Evolutionary conservation across 2,888 invertebrate species (phyloP).

Genomic region (Yponomeuta evonymella): DNA sequence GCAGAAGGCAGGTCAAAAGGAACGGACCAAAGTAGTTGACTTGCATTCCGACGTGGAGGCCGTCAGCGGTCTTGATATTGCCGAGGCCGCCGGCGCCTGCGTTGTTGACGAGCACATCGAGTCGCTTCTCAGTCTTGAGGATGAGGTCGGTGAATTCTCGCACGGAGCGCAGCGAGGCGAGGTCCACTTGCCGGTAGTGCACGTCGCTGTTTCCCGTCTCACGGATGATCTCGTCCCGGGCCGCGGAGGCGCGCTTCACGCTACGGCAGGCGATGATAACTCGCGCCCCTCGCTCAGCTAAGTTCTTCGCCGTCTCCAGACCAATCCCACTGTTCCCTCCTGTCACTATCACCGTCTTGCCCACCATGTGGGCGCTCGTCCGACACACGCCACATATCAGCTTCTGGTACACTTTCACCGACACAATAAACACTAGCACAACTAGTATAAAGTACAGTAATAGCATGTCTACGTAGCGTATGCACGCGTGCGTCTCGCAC

Average conservation of each 20-base stretch:
- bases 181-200: constrained; percentile 53
- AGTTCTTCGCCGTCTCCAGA: constrained; percentile 67
- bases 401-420: constrained; percentile 58
- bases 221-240: constrained; percentile 55
- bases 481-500: not conserved
- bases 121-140: constrained; percentile 57
- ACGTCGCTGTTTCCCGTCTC: constrained; percentile 54
- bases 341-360: constrained; percentile 64
- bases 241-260: constrained; percentile 48
- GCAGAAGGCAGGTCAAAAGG: constrained; percentile 79
- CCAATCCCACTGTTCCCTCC: constrained; percentile 72
- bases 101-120: constrained; percentile 78
- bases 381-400: constrained; percentile 57
- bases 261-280: constrained; percentile 72
- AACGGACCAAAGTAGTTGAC: constrained; percentile 84
- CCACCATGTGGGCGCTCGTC: constrained; percentile 63
- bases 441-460: constrained; percentile 28
- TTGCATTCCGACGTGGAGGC: constrained; percentile 81
- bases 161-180: constrained; percentile 64
- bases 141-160: constrained; percentile 76
- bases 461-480: constrained; percentile 13
- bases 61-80: constrained; percentile 77
- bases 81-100: constrained; percentile 71
- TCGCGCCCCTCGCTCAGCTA: constrained; percentile 68
- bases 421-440: constrained; percentile 34